Evolutionary conservation across 1,140 invertebrate species (phyloP), one percentile per base, ranked within the genome.

Genomic region (Chionoecetes opilio): DNA sequence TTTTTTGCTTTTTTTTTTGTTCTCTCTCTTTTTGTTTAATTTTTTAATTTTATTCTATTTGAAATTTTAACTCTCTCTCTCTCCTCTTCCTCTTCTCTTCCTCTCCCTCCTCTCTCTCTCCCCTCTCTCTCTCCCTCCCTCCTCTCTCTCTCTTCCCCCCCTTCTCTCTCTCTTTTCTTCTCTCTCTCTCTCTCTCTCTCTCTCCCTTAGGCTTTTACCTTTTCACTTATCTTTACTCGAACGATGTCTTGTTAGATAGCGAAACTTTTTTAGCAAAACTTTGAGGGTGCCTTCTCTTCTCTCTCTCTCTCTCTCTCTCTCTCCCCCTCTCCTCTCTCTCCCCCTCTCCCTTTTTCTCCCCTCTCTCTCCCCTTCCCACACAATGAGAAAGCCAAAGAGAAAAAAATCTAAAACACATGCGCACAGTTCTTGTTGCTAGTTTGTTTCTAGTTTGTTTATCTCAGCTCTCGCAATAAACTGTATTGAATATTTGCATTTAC

Each of bases 271-370:
- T 75, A 75, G 63, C n/a, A 75, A 75, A 75, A 75, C 21, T 75
- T 21, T 75, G 63, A 75, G n/a, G 11, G 0, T 75, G 21, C n/a
- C 63, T 75, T 26, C n/a, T 26, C n/a, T 26, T 75, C 63, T 75
- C 63, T 75, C 63, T 75, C 63, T 75, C 63, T 75, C 63, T 75
- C 63, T 75, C 63, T 75, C 63, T 75, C 63, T 75, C 63, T 75
- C 63, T 75, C 63, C n/a, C 63, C n/a, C 63, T 75, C 63, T 63
- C 53, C 26, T 21, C 26, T 21, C 26, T 21, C 26, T 21, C 26
- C 53, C 26, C 53, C 26, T 21, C 26, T 21, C 26, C 53, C 26
- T 21, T 63, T 21, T 63, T 21, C 26, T 21, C 26, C 53, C 26
- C 53, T 63, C 53, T 75, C 63, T 75, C 63, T 75, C 63, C n/a